Evolutionary conservation across 1,140 invertebrate species (phyloP).

Genomic region (Glossosoma conforme): DNA sequence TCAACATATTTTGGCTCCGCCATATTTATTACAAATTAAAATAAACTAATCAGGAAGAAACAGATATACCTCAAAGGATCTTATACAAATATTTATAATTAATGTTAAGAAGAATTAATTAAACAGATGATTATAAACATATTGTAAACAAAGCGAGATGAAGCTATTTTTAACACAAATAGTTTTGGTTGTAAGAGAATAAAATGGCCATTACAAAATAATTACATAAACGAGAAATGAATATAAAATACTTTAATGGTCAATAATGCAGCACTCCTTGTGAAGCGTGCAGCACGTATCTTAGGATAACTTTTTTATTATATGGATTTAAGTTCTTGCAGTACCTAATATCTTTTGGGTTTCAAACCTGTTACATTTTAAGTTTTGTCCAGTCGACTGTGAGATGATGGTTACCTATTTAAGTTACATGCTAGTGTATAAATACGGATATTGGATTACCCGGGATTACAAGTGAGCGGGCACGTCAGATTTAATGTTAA

Average conservation of each 20-base stretch:
- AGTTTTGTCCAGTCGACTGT: slow-evolving; percentile 30
- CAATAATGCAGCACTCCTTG: slow-evolving; percentile 18
- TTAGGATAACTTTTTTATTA: slow-evolving; percentile 19
- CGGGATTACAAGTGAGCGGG: slow-evolving; percentile 19
- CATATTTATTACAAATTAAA: slow-evolving; percentile 11
- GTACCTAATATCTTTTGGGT: slow-evolving; percentile 25
- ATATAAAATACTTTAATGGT: slow-evolving; percentile 18
- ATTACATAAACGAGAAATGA: slow-evolving; percentile 8
- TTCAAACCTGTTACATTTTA: slow-evolving; percentile 25
- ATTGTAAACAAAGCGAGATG: slow-evolving; percentile 30
- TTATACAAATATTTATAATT: slow-evolving; percentile 32
- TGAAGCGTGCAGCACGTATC: slow-evolving; percentile 15
- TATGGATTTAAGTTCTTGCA: slow-evolving; percentile 25
- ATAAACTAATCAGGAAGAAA: slow-evolving; percentile 26
- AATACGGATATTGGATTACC: slow-evolving; percentile 22
- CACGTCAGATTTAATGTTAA: slow-evolving; percentile 21
- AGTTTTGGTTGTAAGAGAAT: slow-evolving; percentile 16
- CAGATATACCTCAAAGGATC: slow-evolving; percentile 33
- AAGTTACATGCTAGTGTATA: slow-evolving; percentile 30
- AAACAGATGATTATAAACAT: slow-evolving; percentile 28
- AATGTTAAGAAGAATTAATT: slow-evolving; percentile 31
- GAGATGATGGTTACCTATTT: slow-evolving; percentile 31
- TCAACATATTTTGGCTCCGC: slow-evolving; percentile 28
- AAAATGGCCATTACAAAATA: slow-evolving; percentile 25
- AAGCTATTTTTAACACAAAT: slow-evolving; percentile 31